These are phyloP conservation scores for Odontocolon sp. DNA, from an alignment of 2,888 invertebrate genomes.

Conservation along the genomic window DNA sequence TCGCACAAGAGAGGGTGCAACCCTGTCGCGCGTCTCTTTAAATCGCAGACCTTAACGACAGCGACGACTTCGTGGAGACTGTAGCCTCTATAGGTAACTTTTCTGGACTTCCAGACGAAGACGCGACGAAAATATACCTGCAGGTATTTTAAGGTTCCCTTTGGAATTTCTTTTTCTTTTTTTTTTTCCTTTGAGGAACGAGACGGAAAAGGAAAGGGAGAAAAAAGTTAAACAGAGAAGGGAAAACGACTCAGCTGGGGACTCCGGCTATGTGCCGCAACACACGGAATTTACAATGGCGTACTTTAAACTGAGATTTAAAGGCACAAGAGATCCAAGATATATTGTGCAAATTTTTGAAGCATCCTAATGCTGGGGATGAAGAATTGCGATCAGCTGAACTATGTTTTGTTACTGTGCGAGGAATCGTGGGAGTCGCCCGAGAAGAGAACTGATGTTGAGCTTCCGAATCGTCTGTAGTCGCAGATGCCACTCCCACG, in stretches of 20 bases:
- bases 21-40: neutral
- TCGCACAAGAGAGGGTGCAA: neutral
- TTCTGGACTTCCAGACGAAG: neutral
- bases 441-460: neutral
- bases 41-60: slow-evolving; percentile 1
- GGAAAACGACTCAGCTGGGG: too few relatives aligned
- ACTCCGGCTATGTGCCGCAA: neutral
- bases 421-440: too few relatives aligned
- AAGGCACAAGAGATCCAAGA: neutral
- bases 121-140: neutral
- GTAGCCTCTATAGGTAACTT: too few relatives aligned
- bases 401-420: too few relatives aligned
- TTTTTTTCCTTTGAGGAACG: too few relatives aligned
- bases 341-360: neutral
- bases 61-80: neutral
- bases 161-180: neutral
- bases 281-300: neutral
- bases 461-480: too few relatives aligned
- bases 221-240: too few relatives aligned
- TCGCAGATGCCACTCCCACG: too few relatives aligned
- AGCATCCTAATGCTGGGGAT: too few relatives aligned
- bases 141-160: neutral
- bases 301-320: neutral
- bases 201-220: too few relatives aligned
- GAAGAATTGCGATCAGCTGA: too few relatives aligned